Conservation (phyloP, 2,888 invertebrate genomes). For the Drosophila borborema region DNA sequence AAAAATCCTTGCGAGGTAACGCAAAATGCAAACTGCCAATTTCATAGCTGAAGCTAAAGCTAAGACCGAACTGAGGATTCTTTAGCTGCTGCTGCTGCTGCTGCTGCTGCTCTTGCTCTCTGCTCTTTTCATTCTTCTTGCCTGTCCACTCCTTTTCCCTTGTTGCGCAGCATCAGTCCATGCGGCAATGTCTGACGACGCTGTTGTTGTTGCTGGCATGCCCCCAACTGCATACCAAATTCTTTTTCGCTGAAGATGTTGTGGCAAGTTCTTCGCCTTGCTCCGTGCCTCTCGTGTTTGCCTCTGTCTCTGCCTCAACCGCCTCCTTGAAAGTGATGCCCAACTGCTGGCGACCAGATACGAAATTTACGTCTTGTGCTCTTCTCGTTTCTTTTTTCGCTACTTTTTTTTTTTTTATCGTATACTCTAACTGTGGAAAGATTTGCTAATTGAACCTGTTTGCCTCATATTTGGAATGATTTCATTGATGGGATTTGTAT, state of each 20-base stretch:
- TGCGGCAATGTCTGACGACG: constrained; percentile 31
- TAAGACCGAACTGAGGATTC: constrained; percentile 29
- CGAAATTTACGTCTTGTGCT: constrained; percentile 78
- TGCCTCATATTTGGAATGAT: not conserved
- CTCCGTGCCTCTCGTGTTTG: not conserved
- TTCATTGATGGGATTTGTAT: not conserved
- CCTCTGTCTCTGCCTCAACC: not conserved
- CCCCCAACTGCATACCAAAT: constrained; percentile 80
- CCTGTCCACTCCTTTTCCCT: not conserved
- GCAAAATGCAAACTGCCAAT: constrained; percentile 75
- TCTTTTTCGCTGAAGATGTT: constrained; percentile 75
- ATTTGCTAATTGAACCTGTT: not conserved
- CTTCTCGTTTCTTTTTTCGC: constrained; percentile 15
- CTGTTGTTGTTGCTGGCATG: constrained; percentile 57
- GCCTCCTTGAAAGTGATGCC: constrained; percentile 73
- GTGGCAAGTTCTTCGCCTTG: constrained; percentile 62
- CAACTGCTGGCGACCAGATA: constrained; percentile 71
- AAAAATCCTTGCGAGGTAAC: constrained; percentile 56
- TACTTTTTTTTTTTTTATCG: constrained; percentile 14
- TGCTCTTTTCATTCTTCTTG: not conserved
- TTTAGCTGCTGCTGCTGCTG: constrained; percentile 6
- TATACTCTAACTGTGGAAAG: constrained; percentile 27
- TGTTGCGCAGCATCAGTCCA: constrained; percentile 16
- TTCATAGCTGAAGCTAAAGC: constrained; percentile 65
- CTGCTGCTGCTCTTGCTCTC: not conserved